Evolutionary conservation across 2,113 vertebrate genomes (phyloP), one percentile per base, ranked within the genome.

Genomic region (Thryonomys swinderianus): DNA sequence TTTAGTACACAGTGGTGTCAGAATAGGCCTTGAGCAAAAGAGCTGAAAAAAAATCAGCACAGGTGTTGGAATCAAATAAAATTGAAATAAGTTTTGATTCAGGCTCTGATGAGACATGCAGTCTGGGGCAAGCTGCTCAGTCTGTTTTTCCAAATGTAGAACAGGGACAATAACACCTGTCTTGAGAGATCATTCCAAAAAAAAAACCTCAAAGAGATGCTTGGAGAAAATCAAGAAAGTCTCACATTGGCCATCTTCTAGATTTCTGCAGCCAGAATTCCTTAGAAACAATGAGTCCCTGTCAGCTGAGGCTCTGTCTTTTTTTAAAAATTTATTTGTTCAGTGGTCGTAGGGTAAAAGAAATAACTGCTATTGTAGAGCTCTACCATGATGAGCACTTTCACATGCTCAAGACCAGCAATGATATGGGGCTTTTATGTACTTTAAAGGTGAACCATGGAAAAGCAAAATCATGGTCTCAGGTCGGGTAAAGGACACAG

Each of bases 161-260:
- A 82, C 18, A 51, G 55, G 55, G 51, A 45, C 45, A 73, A 67
- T 18, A 59, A 40, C 81, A 73, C 25, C 37, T 34, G 73, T 71
- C 66, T 88, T 76, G 20, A 17, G 85, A 79, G 67, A 86, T 7
- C 9, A 7, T 42, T 94, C 25, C 32, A 55, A n/a, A 23, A 94
- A 48, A 89, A 92, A 61, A 16, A 11, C 48, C 51, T 91, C 37
- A 59, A 51, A 40, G 69, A 64, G 64, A 37, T 95, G 42, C 66
- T 78, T 78, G 84, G 40, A 95, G 64, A 94, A 89, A 78, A 86
- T 80, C 27, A 71, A n/a, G 76, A 83, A 59, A 61, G 53, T 94
- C 48, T 76, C n/a, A n/a, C 40, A 59, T 73, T 55, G 90, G 42
- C 0, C 0, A 16, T 61, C 27, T 82, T 82, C 67, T 62, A 59